Evolutionary conservation across 2,888 invertebrate genomes (phyloP), one percentile per base, ranked within the genome.

Genomic region (Anoplius nigerrimus): DNA sequence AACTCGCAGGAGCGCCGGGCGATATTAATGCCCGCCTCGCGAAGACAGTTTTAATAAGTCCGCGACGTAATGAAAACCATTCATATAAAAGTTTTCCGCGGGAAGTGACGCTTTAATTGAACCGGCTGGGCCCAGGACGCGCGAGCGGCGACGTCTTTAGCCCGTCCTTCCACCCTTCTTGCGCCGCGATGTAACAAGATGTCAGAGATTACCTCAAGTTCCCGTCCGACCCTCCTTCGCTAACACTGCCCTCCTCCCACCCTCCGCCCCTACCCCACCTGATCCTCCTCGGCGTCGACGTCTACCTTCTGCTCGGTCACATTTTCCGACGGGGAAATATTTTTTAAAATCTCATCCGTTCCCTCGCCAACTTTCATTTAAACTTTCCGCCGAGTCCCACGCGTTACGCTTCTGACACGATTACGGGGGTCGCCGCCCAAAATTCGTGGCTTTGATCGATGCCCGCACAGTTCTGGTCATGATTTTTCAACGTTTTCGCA

Each of bases 21-120:
- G 76, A 83, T 84, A 84, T 85, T 85, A 84, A 85, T 83, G 82
- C 76, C 56, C 67, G 69, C 63, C 52, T 4, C 56, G 75, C 71
- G 80, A 79, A 81, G 81, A 80, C 76, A 77, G 76, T 70, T 83
- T 86, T 87, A 87, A 87, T 87, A 87, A 87, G 86, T 86, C 81
- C 78, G 77, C 79, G 79, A 79, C 77, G 83, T 86, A 87, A 87
- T 86, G 87, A 86, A 87, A 87, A 79, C 86, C 86, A 87, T 87
- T 86, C 83, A 83, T 86, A 87, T 84, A 83, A 87, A 87, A 87
- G 83, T 87, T 87, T 86, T 78, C 77, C 71, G 70, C 75, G 78
- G 76, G 68, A 69, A 82, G 79, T 84, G 84, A 84, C 84, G 83
- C 76, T 85, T 85, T 86, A 86, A 86, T 86, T 86, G 86, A 86